A percentile compares a stretch with the other conserved stretches of the same genome.
Conservation (phyloP, 2,797 vertebrate species). For the Chloroceryle amazona region DNA sequence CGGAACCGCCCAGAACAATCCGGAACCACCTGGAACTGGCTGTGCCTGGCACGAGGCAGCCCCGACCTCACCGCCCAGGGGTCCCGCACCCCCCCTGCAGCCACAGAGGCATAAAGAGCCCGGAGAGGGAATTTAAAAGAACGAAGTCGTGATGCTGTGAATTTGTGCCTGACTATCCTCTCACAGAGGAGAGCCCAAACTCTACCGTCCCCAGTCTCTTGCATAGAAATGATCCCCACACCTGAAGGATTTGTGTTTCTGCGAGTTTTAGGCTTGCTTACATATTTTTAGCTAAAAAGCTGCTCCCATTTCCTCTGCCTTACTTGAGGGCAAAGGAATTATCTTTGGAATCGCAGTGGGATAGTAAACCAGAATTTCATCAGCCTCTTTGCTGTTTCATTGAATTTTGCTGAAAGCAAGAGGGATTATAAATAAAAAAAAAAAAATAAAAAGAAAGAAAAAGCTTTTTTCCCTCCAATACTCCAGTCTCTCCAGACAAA, state of each 20-base stretch:
- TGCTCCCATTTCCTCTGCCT: not conserved
- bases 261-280: not conserved
- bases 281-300: not conserved
- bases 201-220: not conserved
- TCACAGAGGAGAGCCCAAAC: not conserved
- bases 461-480: not conserved
- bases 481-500: not conserved
- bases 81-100: rapidly evolving
- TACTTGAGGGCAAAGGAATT: not conserved
- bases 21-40: too few relatives aligned
- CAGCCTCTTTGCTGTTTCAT: not conserved
- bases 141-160: not conserved
- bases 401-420: conserved; percentile 21
- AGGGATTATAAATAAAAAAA: not conserved
- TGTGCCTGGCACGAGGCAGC: not conserved
- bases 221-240: not conserved
- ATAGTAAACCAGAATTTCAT: not conserved
- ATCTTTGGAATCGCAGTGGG: conserved; percentile 10
- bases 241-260: not conserved
- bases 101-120: not conserved
- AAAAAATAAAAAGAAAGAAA: not conserved
- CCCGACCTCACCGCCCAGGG: rapidly evolving
- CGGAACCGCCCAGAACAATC: too few relatives aligned
- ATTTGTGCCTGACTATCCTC: not conserved
- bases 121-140: not conserved